Conservation (phyloP, 2,113 vertebrate species). For the Ptychochromis oligacanthus region DNA sequence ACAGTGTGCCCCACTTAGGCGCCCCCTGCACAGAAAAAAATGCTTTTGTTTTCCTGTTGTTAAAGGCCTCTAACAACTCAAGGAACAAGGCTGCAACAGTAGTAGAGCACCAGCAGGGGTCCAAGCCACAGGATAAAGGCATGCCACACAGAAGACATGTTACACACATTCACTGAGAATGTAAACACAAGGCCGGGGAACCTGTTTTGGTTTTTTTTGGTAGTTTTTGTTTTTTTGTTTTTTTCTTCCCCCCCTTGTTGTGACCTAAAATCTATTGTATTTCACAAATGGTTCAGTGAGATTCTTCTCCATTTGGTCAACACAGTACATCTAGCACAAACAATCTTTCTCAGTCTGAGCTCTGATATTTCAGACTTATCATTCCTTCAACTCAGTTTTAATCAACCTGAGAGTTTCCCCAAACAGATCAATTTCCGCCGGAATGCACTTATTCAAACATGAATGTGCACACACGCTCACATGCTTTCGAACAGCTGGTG, state of each 20-base stretch:
- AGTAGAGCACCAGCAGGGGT: constrained; percentile 63
- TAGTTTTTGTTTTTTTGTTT: background rate
- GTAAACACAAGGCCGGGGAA: constrained; percentile 30
- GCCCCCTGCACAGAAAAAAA: constrained; percentile 62
- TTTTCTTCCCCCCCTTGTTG: too few relatives aligned
- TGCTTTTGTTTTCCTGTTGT: constrained; percentile 71
- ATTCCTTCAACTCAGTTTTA: constrained; percentile 36
- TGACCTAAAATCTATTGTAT: background rate
- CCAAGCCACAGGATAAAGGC: background rate
- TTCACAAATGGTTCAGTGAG: background rate
- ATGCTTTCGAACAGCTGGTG: constrained; percentile 47
- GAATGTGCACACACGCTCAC: constrained; percentile 15
- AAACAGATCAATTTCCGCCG: constrained; percentile 48
- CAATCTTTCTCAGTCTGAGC: background rate
- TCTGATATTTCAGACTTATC: background rate
- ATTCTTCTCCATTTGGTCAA: background rate
- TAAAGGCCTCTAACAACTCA: constrained; percentile 67
- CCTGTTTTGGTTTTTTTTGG: too few relatives aligned
- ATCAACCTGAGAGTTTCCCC: constrained; percentile 2
- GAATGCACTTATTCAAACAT: constrained; percentile 59
- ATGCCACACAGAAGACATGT: constrained; percentile 45
- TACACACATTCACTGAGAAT: constrained; percentile 20
- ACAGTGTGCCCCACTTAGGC: constrained; percentile 42
- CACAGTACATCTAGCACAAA: background rate
- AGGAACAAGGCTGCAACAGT: constrained; percentile 34